Evolutionary conservation across 2,888 invertebrate genomes (phyloP).

Genomic region (Oxyscelio sp.): DNA sequence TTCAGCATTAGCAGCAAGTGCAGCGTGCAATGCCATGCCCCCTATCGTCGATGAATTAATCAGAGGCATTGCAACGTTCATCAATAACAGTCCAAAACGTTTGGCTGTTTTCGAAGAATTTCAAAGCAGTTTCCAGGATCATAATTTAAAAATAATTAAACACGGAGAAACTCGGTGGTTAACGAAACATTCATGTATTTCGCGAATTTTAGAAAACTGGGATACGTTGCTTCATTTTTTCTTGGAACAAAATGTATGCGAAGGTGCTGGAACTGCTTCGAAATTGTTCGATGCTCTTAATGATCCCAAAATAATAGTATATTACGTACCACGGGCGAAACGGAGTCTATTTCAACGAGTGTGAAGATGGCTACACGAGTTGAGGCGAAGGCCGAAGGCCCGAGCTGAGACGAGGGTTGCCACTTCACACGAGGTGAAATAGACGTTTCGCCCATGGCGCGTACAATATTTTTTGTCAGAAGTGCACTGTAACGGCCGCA

Average conservation of each 20-base stretch:
- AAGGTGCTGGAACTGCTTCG: neutral
- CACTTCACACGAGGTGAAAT: too few species aligned
- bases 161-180: neutral
- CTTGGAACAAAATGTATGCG: neutral
- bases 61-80: neutral
- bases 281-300: neutral
- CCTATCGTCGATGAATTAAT: neutral
- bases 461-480: too few species aligned
- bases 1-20: conserved; percentile 8
- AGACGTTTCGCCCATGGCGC: too few species aligned
- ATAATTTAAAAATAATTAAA: neutral
- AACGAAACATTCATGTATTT: neutral
- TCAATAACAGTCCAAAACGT: neutral
- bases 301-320: neutral
- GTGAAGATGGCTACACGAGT: too few species aligned
- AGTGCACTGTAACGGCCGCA: too few species aligned
- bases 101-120: neutral
- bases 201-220: neutral
- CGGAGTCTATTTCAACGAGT: too few species aligned
- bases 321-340: too few species aligned
- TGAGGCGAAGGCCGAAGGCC: too few species aligned
- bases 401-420: too few species aligned
- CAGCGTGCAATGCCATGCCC: neutral
- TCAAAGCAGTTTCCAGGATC: neutral
- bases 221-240: neutral